These are phyloP conservation scores for Ramphastos sulfuratus DNA, from an alignment of 2,113 vertebrate genomes.

Conservation along the genomic window DNA sequence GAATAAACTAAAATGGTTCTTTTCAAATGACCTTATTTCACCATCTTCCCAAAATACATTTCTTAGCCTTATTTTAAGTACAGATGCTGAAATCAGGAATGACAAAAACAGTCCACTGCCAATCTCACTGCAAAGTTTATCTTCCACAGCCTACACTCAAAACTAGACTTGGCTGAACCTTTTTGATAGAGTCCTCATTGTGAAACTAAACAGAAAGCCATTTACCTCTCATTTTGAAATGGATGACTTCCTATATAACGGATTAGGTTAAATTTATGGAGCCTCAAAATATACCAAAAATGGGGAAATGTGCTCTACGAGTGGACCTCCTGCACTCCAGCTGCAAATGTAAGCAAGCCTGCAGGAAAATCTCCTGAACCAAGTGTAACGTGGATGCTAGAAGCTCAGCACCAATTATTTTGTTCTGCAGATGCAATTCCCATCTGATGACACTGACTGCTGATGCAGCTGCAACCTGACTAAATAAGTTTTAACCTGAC, in stretches of 20 bases:
- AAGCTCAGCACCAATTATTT: neutral
- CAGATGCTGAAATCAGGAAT: neutral
- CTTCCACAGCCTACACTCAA: neutral
- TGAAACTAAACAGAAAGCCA: neutral
- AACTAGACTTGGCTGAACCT: neutral
- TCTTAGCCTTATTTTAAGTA: neutral
- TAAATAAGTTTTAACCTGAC: neutral
- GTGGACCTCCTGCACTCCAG: neutral
- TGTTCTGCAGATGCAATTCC: neutral
- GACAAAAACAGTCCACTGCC: neutral
- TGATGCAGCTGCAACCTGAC: neutral
- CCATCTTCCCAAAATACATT: neutral
- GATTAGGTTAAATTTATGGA: neutral
- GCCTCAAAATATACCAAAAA: neutral
- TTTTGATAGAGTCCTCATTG: neutral
- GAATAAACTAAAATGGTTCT: neutral
- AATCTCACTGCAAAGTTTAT: neutral
- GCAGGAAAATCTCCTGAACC: neutral
- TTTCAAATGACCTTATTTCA: neutral
- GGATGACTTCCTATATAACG: neutral
- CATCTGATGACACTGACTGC: neutral
- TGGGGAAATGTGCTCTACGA: neutral
- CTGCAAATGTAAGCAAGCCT: neutral
- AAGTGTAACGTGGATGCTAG: neutral
- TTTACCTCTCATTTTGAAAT: neutral